Evolutionary conservation across 2,888 invertebrate genomes (phyloP).

Genomic region (Amphipyra tragopoginis): DNA sequence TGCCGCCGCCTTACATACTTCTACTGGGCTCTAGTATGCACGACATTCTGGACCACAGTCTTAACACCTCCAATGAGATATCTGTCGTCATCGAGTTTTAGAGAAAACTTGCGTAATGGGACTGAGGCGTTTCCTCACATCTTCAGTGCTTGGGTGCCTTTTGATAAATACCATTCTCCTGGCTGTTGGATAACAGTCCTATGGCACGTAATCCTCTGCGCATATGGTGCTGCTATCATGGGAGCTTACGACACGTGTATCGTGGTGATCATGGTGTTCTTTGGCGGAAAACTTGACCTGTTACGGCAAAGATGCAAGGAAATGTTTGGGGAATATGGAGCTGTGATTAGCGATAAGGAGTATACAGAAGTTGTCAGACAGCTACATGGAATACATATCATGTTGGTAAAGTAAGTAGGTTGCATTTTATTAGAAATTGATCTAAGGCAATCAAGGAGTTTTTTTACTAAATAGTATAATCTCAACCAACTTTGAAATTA

Average conservation of each 20-base stretch:
- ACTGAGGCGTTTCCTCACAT: conserved; percentile 80
- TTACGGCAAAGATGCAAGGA: conserved; percentile 75
- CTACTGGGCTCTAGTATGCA: conserved; percentile 79
- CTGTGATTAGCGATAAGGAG: conserved; percentile 60
- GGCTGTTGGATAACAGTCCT: conserved; percentile 78
- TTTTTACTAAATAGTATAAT: no score
- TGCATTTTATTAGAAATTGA: neutral
- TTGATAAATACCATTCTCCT: conserved; percentile 77
- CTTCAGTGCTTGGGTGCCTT: conserved; percentile 82
- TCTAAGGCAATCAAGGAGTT: neutral
- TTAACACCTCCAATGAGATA: conserved; percentile 72
- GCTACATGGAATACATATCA: conserved; percentile 72
- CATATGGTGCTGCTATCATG: conserved; percentile 75
- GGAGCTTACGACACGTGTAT: conserved; percentile 75
- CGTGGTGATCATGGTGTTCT: conserved; percentile 79
- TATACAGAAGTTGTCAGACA: conserved; percentile 63
- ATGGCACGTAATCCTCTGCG: conserved; percentile 72
- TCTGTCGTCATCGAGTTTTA: conserved; percentile 68
- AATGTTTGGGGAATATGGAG: conserved; percentile 66
- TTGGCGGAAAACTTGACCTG: conserved; percentile 80
- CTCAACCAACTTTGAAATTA: no score
- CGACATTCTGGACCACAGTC: conserved; percentile 71
- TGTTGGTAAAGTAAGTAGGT: conserved; percentile 77
- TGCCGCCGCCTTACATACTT: conserved; percentile 75
- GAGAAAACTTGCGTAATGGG: conserved; percentile 73